A percentile compares a stretch with the other conserved stretches of the same genome.
These are phyloP conservation scores for Clytia hemisphaerica DNA, from an alignment of 30 jellyfish, hydroid and myxozoan species.

Conservation along the genomic window DNA sequence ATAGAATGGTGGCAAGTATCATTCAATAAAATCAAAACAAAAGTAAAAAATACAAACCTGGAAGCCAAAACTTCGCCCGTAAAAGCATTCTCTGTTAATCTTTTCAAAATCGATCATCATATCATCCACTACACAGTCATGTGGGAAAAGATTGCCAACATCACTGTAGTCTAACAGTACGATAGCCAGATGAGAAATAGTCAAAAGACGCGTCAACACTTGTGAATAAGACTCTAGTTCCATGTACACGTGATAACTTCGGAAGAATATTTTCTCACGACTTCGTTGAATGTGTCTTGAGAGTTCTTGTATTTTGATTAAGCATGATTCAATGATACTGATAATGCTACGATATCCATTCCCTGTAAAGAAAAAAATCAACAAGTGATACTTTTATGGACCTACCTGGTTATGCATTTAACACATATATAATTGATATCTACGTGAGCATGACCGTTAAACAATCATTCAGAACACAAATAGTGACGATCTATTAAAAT, in stretches of 20 bases:
- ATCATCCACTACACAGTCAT: slow-evolving; percentile 45
- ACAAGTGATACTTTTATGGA: no score
- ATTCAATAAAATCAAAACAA: no score
- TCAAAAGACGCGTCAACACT: slow-evolving; percentile 59
- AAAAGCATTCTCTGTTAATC: slow-evolving; percentile 79
- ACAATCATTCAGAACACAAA: background rate
- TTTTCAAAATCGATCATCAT: slow-evolving; percentile 79
- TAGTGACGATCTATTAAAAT: background rate
- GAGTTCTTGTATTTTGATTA: slow-evolving; percentile 50
- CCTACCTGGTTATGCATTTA: no score
- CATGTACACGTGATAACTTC: slow-evolving; percentile 72
- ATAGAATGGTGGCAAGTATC: no score
- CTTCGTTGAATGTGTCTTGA: slow-evolving; percentile 39
- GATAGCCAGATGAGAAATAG: slow-evolving; percentile 64
- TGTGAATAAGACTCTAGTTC: slow-evolving; percentile 79
- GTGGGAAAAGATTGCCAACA: slow-evolving; percentile 61
- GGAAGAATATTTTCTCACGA: slow-evolving; percentile 71
- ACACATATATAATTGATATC: no score
- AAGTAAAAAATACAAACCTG: slow-evolving; percentile 59
- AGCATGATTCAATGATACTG: slow-evolving; percentile 53
- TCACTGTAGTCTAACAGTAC: slow-evolving; percentile 51
- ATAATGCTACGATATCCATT: slow-evolving; percentile 89
- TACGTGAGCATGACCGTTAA: no score
- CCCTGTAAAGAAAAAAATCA: slow-evolving; percentile 34
- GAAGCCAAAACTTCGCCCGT: slow-evolving; percentile 91